Base-by-base conservation (phyloP, 1,140 invertebrate species). In the Prorops nasuta region DNA sequence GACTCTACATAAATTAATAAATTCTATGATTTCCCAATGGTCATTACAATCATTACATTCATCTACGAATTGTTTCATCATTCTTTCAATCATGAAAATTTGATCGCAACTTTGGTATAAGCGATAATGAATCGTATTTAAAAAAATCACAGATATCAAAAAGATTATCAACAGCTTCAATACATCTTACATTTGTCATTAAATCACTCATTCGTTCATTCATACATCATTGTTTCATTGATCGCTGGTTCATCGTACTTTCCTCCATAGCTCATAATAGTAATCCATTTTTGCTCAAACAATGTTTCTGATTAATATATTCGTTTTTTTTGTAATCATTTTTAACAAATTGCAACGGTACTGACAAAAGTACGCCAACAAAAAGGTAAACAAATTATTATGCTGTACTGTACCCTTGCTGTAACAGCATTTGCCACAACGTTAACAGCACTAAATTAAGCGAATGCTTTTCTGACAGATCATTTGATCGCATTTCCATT, bases 351-450 rank as follows among this genome's bases (percentile, higher is more conserved):
- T 36, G 56, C 66, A 57, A 60, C 63, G 60, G 60, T 68, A 63
- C 59, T 67, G 60, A 67, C 59, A 60, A 54, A 60, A 69, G 67
- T 67, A 62, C 65, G 61, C 50, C 69, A 71, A 55, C 64, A 66
- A 69, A 66, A 68, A 71, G 67, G 69, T 69, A 71, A 71, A 66
- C 67, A 51, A 51, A 55, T 48, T 44, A 44, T 47, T 47, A 38
- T 15, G 24, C 36, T 6, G 24, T 28, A 28, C 24, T 6, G 24
- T 28, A 6, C 24, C 10, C 10, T 28, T 28, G 10, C 4, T 28
- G 10, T 28, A 28, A 28, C n/a, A 28, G 24, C 10, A 28, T 28
- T 28, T 10, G 24, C 10, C 24, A 10, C 10, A 28, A 28, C 4
- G 24, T 28, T 28, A 6, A 28, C n/a, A n/a, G n/a, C n/a, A n/a